phyloP scores from a whole-genome alignment of 2,888 invertebrate genomes.

The Drosophila anomelani region DNA sequence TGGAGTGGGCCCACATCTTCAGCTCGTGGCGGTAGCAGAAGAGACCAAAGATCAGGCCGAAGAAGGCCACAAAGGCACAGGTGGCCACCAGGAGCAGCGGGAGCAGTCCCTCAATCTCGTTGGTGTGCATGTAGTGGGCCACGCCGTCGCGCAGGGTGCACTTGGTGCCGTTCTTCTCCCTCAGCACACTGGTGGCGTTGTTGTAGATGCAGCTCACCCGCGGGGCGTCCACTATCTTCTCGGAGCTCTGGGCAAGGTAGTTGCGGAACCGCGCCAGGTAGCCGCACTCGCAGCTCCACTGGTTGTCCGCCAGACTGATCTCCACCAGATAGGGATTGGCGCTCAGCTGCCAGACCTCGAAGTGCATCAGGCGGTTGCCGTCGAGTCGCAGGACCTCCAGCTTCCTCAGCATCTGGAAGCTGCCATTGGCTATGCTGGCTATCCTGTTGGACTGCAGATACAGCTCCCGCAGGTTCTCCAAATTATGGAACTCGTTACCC shows the following conservation, averaged over 20 bases:
- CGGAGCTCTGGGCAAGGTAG: slow-evolving; percentile 91
- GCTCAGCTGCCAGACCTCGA: slow-evolving; percentile 94
- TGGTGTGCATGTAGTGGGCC: slow-evolving; percentile 88
- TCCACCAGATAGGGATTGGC: slow-evolving; percentile 94
- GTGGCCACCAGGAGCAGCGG: slow-evolving; percentile 91
- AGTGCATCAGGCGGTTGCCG: slow-evolving; percentile 92
- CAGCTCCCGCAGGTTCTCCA: slow-evolving; percentile 93
- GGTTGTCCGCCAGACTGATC: slow-evolving; percentile 92
- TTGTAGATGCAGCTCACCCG: slow-evolving; percentile 91
- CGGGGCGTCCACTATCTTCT: slow-evolving; percentile 92
- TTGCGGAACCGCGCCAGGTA: slow-evolving; percentile 92
- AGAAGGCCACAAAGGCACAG: slow-evolving; percentile 91
- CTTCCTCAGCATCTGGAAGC: slow-evolving; percentile 92
- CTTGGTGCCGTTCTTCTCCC: slow-evolving; percentile 91
- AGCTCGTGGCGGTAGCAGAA: slow-evolving; percentile 93
- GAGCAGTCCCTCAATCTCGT: slow-evolving; percentile 90
- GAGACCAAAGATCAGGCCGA: slow-evolving; percentile 90
- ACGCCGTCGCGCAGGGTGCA: slow-evolving; percentile 91
- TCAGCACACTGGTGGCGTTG: slow-evolving; percentile 89
- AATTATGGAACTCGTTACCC: slow-evolving; percentile 92
- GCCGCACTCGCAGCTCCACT: slow-evolving; percentile 96
- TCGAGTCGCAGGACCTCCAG: slow-evolving; percentile 94
- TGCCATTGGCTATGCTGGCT: slow-evolving; percentile 92
- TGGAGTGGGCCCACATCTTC: slow-evolving; percentile 93
- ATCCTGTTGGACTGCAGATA: slow-evolving; percentile 95